Base-by-base conservation (phyloP, 1,140 invertebrate species). In the Nymphalis io region DNA sequence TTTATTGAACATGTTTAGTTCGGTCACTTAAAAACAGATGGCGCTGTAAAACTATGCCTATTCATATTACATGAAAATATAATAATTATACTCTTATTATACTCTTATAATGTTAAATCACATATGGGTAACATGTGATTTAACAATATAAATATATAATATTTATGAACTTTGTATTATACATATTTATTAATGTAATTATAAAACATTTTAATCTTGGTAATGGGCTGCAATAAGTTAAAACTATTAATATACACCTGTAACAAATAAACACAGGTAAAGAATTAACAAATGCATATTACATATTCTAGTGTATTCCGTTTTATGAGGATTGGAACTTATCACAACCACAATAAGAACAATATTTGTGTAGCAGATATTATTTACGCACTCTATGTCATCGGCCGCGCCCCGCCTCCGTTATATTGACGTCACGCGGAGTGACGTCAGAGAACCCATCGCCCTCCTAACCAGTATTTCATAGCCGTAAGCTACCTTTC, bases 381-480 rank as follows among this genome's bases (percentile, higher is more conserved):
- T 27, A 21, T 53, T 16, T 16, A 59, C 51, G 59, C 15, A 44
- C 60, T 55, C 38, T 61, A 42, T 73, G 72, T 67, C 72, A 64
- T 55, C 69, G 74, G 60, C 79, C 80, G 78, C 40, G 81, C 86
- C 86, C 84, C 85, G 80, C 88, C 86, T 76, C 80, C 80, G 51
- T 57, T 48, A n/a, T n/a, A 38, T 79, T 88, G 88, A 88, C 88
- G 88, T 88, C 86, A 90, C 70, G 61, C 58, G 51, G 60, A 33
- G 76, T 87, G 85, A 90, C 88, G 88, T 90, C 85, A 88, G 60
- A 68, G 55, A 72, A 73, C 76, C 79, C 71, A 72, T 76, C 79
- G 65, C 68, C 74, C 78, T 72, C 70, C 21, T 61, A 68, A 62
- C 67, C 60, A 60, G 59, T 62, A 57, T 68, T 68, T 68, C 67